phyloP scores from a whole-genome alignment of 2,888 invertebrate species.

The Macrophya alboannulata region DNA sequence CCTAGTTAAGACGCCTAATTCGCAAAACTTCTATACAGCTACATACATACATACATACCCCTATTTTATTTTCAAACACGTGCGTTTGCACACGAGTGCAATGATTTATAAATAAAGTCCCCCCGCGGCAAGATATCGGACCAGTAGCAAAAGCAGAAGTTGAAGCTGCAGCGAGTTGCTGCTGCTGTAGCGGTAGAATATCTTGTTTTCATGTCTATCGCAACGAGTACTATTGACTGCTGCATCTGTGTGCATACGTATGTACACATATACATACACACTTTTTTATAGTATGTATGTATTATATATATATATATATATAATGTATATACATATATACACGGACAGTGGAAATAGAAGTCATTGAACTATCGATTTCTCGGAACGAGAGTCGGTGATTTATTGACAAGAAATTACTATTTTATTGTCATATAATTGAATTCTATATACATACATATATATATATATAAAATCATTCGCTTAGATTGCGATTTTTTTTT shows the following conservation, averaged over 20 bases:
- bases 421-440: neutral
- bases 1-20: neutral
- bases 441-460: neutral
- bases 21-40: neutral
- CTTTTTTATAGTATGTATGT: no score
- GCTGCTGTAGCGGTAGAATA: slow-evolving; percentile 2
- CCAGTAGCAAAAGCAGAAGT: neutral
- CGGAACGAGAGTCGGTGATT: neutral
- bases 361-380: slow-evolving; percentile 31
- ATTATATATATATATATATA: no score
- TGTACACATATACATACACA: neutral
- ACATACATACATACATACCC: neutral
- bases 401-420: slow-evolving; percentile 16
- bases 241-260: neutral
- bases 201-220: neutral
- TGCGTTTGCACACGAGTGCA: neutral
- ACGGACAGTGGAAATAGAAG: neutral
- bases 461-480: neutral
- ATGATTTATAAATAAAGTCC: slow-evolving; percentile 11
- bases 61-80: neutral
- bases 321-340: no score
- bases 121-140: neutral
- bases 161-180: neutral
- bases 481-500: neutral
- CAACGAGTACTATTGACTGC: neutral